Percentiles rank a stretch among this genome's conserved stretches.
These are phyloP conservation scores for Drosophila formosana DNA, from an alignment of 2,888 invertebrate genomes.

Conservation along the genomic window DNA sequence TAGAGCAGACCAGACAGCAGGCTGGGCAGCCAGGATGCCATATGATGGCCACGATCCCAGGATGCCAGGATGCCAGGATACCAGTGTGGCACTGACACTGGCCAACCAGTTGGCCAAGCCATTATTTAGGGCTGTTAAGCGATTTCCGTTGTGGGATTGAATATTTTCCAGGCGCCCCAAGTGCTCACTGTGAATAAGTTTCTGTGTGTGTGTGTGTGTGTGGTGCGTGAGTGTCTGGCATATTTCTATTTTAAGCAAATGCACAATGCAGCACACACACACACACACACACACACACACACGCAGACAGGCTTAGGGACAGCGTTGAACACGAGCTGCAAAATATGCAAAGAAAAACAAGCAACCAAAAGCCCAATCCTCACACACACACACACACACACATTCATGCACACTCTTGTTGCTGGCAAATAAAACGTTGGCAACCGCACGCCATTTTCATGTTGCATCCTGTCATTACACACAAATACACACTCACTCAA, in stretches of 20 bases:
- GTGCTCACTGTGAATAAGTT: slow-evolving; percentile 4
- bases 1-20: background rate
- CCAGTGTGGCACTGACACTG: slow-evolving; percentile 2
- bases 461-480: slow-evolving; percentile 78
- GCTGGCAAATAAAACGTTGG: slow-evolving; percentile 72
- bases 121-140: slow-evolving; percentile 67
- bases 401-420: slow-evolving; percentile 5
- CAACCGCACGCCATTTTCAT: slow-evolving; percentile 79
- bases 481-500: slow-evolving; percentile 36
- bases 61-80: slow-evolving; percentile 19
- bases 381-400: slow-evolving; percentile 10
- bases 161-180: slow-evolving; percentile 52
- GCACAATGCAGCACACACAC: slow-evolving; percentile 53
- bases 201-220: slow-evolving; percentile 19
- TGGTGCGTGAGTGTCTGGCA: slow-evolving; percentile 64
- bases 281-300: slow-evolving; percentile 17
- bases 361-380: slow-evolving; percentile 42
- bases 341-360: slow-evolving; percentile 23
- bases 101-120: slow-evolving; percentile 19
- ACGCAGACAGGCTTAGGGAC: slow-evolving; percentile 4
- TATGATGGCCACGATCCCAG: background rate
- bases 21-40: background rate
- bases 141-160: slow-evolving; percentile 74
- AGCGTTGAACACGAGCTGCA: slow-evolving; percentile 11
- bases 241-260: slow-evolving; percentile 76